phyloP scores from a whole-genome alignment of 2,797 vertebrate species.

The Aplochiton taeniatus region DNA sequence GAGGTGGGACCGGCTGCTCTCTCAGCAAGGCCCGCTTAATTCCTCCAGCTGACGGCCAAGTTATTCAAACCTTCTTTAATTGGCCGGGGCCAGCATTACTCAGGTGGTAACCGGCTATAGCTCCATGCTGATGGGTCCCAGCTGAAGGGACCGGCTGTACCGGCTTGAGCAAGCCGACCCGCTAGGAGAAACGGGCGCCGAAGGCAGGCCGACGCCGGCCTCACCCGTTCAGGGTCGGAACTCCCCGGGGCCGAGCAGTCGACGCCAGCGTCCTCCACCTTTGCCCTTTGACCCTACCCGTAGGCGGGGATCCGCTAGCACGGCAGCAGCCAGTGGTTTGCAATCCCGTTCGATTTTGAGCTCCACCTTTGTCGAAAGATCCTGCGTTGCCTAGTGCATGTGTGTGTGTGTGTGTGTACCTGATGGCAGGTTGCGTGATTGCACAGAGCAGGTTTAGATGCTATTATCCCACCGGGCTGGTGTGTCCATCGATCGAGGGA shows the following conservation, averaged over 20 bases:
- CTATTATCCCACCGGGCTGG: slow-evolving; percentile 8
- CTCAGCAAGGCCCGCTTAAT: slow-evolving; percentile 50
- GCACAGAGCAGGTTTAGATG: slow-evolving; percentile 47
- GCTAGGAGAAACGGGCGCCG: neutral
- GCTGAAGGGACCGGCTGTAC: slow-evolving; percentile 7
- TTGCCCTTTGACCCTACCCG: too few relatives aligned
- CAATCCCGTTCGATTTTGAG: too few relatives aligned
- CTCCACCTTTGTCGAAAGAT: too few relatives aligned
- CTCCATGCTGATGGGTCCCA: slow-evolving; percentile 33
- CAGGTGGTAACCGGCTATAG: slow-evolving; percentile 33
- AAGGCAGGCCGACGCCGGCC: too few relatives aligned
- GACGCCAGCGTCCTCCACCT: too few relatives aligned
- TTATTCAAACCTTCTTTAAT: slow-evolving; percentile 56
- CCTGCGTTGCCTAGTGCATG: slow-evolving; percentile 35
- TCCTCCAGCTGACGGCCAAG: slow-evolving; percentile 38
- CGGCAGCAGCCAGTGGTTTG: too few relatives aligned
- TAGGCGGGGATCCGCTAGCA: too few relatives aligned
- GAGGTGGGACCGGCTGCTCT: slow-evolving; percentile 46
- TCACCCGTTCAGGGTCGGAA: too few relatives aligned
- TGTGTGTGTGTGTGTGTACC: too few relatives aligned
- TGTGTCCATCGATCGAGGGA: slow-evolving; percentile 58
- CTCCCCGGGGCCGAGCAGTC: too few relatives aligned
- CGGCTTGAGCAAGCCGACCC: slow-evolving; percentile 20
- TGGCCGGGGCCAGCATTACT: slow-evolving; percentile 47
- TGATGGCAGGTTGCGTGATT: slow-evolving; percentile 49